phyloP scores from a whole-genome alignment of 2,113 vertebrate species.

The Chaenogobius annularis region DNA sequence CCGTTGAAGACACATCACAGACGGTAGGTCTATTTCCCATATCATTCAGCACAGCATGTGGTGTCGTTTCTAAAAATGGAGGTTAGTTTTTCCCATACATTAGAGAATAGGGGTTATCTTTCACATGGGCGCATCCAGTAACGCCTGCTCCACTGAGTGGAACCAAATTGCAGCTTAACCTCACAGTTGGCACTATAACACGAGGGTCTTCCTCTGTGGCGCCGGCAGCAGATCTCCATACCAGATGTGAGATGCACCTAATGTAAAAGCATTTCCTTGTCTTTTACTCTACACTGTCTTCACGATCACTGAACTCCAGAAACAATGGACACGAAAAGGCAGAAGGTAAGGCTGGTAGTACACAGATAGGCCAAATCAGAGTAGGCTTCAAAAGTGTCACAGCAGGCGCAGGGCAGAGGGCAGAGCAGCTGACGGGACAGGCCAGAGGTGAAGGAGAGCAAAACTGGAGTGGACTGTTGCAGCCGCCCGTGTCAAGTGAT shows the following conservation, averaged over 20 bases:
- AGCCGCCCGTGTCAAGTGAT: slow-evolving; percentile 50
- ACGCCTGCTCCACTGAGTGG: slow-evolving; percentile 42
- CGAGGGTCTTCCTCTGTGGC: slow-evolving; percentile 33
- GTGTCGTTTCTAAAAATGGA: slow-evolving; percentile 25
- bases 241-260: slow-evolving; percentile 64
- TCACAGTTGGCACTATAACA: slow-evolving; percentile 55
- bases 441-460: slow-evolving; percentile 12
- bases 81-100: slow-evolving; percentile 1
- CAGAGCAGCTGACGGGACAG: slow-evolving; percentile 6
- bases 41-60: background rate
- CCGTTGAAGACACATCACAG: background rate
- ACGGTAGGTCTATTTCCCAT: background rate
- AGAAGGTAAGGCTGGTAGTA: slow-evolving; percentile 20
- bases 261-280: slow-evolving; percentile 74
- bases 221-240: slow-evolving; percentile 49
- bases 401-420: slow-evolving; percentile 18
- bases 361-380: slow-evolving; percentile 10
- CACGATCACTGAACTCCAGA: slow-evolving; percentile 20
- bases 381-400: slow-evolving; percentile 18
- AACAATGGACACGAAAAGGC: slow-evolving; percentile 25
- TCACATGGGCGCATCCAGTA: slow-evolving; percentile 25
- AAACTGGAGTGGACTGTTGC: slow-evolving; percentile 21
- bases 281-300: slow-evolving; percentile 52
- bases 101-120: slow-evolving; percentile 13
- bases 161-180: slow-evolving; percentile 65